A percentile compares a stretch with the other conserved stretches of the same genome.
Conservation (phyloP, 1,140 invertebrate species). For the Scaptodrosophila lebanonensis region DNA sequence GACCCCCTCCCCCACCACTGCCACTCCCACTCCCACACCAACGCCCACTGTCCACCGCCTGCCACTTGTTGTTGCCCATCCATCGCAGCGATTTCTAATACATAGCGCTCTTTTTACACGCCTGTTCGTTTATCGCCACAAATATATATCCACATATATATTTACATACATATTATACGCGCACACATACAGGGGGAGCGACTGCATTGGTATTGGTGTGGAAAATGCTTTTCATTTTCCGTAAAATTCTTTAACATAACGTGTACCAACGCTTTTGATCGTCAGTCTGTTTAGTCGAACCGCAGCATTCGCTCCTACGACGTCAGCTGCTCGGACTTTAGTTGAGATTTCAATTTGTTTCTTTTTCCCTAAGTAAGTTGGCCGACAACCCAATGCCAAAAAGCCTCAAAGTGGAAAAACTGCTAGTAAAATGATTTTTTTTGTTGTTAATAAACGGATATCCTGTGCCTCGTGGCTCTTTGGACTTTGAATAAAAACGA, state of each 20-base stretch:
- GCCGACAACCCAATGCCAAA: slow-evolving; percentile 13
- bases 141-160: background rate
- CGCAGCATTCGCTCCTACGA: slow-evolving; percentile 77
- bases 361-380: slow-evolving; percentile 77
- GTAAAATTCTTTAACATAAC: slow-evolving; percentile 77
- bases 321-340: slow-evolving; percentile 77
- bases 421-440: background rate
- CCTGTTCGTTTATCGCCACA: slow-evolving; percentile 19
- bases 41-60: slow-evolving; percentile 11
- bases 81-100: slow-evolving; percentile 6
- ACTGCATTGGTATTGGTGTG: slow-evolving; percentile 36
- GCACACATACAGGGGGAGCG: too few relatives aligned
- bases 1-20: background rate
- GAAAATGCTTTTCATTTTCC: slow-evolving; percentile 60
- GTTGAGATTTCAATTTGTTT: slow-evolving; percentile 77
- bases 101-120: slow-evolving; percentile 49
- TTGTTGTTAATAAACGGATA: too few relatives aligned
- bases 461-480: too few relatives aligned
- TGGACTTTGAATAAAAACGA: too few relatives aligned
- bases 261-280: slow-evolving; percentile 75
- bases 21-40: too few relatives aligned
- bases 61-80: slow-evolving; percentile 57
- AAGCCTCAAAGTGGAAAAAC: slow-evolving; percentile 14
- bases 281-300: slow-evolving; percentile 78
- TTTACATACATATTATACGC: slow-evolving; percentile 13